Percentiles rank a stretch among this genome's conserved stretches.
Evolutionary conservation across 2,797 vertebrate species (phyloP).

Genomic region (Tinamus major): DNA sequence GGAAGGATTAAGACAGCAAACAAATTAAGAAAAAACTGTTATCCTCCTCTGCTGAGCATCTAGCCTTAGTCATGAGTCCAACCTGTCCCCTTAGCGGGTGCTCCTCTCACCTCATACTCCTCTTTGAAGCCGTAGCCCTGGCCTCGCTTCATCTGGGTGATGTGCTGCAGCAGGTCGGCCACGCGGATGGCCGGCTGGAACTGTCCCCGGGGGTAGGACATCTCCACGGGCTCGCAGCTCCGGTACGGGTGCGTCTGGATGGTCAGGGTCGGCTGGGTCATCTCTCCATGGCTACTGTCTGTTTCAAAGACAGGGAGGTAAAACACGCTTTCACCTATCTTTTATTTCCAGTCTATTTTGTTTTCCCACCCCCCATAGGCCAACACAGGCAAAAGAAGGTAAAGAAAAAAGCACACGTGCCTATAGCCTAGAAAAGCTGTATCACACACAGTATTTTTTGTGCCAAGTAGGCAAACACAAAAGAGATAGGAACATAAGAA

Average conservation of each 20-base stretch:
- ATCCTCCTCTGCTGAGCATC: not conserved
- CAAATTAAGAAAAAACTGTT: not conserved
- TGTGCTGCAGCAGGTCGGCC: slow-evolving; percentile 95
- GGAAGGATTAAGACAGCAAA: not conserved
- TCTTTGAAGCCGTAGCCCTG: slow-evolving; percentile 98
- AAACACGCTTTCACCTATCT: slow-evolving; percentile 44
- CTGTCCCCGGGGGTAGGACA: slow-evolving; percentile 94
- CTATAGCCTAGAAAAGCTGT: not conserved
- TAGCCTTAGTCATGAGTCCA: fast-evolving
- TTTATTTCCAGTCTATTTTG: not conserved
- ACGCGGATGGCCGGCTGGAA: slow-evolving; percentile 96
- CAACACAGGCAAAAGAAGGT: not conserved
- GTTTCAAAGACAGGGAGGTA: slow-evolving; percentile 69
- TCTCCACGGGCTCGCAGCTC: slow-evolving; percentile 94
- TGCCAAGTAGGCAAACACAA: not conserved
- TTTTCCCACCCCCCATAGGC: not conserved
- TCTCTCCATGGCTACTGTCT: slow-evolving; percentile 92
- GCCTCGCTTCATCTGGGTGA: slow-evolving; percentile 98
- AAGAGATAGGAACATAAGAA: not conserved
- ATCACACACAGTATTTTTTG: not conserved
- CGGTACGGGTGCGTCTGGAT: slow-evolving; percentile 96
- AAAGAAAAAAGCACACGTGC: not conserved
- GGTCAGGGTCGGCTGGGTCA: slow-evolving; percentile 91
- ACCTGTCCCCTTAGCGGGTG: not conserved
- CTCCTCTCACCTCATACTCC: slow-evolving; percentile 88